Conservation (phyloP, 64 coral and sea anemone species). For the Actinia tenebrosa region DNA sequence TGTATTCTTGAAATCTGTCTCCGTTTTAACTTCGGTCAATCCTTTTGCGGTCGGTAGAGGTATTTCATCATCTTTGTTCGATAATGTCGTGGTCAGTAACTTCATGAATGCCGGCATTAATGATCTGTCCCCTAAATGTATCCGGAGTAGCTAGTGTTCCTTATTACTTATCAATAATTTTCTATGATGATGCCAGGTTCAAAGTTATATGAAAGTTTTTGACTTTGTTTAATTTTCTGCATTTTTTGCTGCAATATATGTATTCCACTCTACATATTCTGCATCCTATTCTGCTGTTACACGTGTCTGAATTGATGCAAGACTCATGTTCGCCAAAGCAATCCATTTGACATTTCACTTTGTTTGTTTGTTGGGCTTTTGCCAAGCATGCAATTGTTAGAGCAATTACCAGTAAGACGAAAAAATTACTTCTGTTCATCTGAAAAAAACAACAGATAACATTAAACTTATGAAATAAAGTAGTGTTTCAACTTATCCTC, state of each 20-base stretch:
- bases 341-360: neutral
- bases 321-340: neutral
- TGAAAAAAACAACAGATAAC: neutral
- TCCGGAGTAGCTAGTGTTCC: neutral
- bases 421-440: neutral
- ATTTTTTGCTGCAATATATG: neutral
- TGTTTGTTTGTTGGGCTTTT: neutral
- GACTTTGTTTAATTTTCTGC: neutral
- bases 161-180: neutral
- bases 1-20: neutral
- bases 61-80: neutral
- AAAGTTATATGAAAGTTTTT: neutral
- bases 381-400: neutral
- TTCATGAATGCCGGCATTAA: neutral
- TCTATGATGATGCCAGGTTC: neutral
- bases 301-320: neutral
- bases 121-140: neutral
- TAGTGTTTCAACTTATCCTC: no score
- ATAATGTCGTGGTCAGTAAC: neutral
- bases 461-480: no score
- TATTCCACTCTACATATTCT: neutral
- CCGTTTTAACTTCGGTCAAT: neutral
- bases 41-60: neutral
- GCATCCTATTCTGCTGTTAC: neutral
- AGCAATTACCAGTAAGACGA: neutral